phyloP scores from a whole-genome alignment of 2,888 invertebrate species.

The Scaptomyza tumidula region DNA sequence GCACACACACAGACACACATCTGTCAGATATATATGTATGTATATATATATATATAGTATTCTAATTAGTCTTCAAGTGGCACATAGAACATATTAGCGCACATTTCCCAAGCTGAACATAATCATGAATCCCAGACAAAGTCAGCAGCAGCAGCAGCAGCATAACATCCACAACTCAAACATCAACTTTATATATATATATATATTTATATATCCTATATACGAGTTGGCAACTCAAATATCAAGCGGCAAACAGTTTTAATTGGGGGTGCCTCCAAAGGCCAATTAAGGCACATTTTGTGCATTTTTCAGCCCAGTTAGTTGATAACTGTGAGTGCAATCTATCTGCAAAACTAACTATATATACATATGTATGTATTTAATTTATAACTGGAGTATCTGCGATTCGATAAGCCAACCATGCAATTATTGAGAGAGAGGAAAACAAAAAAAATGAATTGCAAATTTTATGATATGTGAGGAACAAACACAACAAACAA shows the following conservation, averaged over 20 bases:
- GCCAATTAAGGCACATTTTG: slow-evolving; percentile 48
- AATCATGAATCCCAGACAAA: slow-evolving; percentile 16
- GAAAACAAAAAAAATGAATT: slow-evolving; percentile 32
- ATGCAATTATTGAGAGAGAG: slow-evolving; percentile 35
- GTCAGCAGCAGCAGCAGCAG: slow-evolving; percentile 6
- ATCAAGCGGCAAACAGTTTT: slow-evolving; percentile 41
- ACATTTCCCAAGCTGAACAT: slow-evolving; percentile 47
- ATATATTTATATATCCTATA: neutral
- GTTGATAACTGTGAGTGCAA: slow-evolving; percentile 25
- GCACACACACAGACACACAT: slow-evolving; percentile 8
- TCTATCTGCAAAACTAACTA: neutral
- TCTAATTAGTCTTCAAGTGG: slow-evolving; percentile 72
- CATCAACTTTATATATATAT: slow-evolving; percentile 9
- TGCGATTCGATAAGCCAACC: slow-evolving; percentile 26
- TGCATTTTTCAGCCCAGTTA: slow-evolving; percentile 22
- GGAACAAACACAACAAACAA: slow-evolving; percentile 8
- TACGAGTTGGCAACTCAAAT: slow-evolving; percentile 33
- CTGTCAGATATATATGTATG: neutral
- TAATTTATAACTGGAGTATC: slow-evolving; percentile 4
- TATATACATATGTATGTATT: neutral
- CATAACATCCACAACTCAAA: slow-evolving; percentile 29
- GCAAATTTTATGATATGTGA: slow-evolving; percentile 27
- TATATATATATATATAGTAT: slow-evolving; percentile 25
- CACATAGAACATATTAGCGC: slow-evolving; percentile 63
- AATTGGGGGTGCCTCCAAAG: slow-evolving; percentile 44